Base-by-base conservation (phyloP, 2,113 vertebrate genomes). In the Corydoras sp. region DNA sequence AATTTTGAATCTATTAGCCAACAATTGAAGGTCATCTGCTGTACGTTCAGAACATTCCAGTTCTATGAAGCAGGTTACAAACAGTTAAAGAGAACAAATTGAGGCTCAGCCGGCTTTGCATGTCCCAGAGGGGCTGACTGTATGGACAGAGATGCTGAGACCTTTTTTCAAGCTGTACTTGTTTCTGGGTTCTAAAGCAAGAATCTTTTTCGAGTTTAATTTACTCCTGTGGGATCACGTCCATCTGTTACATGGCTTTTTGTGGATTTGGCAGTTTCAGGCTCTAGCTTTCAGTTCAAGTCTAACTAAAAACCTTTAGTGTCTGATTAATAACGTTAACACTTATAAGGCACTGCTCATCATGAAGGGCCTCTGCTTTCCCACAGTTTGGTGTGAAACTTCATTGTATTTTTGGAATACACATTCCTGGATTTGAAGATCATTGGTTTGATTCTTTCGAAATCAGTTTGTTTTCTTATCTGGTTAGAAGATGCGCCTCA, bases 181-280 rank as follows among this genome's bases (percentile, higher is more conserved):
- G 24, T 24, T 24, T 24, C 12, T 51, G 51, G 54, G 53, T 49
- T 67, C 61, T 58, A 50, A 43, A 51, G 8, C 14, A 55, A 56
- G 60, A 58, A 12, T 29, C 50, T 49, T 61, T 29, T 58, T 64
- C 55, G 18, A 13, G 56, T 65, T 59, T 76, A 65, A 74, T 74
- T 69, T 67, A 35, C 61, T 60, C 65, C 65, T 43, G 43, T 72
- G 67, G 68, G 71, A 77, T 54, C 24, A n/a, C 13, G 62, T 73
- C 65, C 76, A 76, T 79, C 75, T 80, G 76, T 74, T 78, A 58
- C 60, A 56, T 3, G 29, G 65, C 32, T 73, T 73, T 72, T 63
- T 70, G 72, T 53, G 48, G 49, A 35, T 55, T 67, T 35, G 55
- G 61, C 63, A 10, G 9, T 2, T 5, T 43, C 2, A 5, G 15